Evolutionary conservation across 2,888 invertebrate species (phyloP).

Genomic region (Peribatodes rhomboidaria): DNA sequence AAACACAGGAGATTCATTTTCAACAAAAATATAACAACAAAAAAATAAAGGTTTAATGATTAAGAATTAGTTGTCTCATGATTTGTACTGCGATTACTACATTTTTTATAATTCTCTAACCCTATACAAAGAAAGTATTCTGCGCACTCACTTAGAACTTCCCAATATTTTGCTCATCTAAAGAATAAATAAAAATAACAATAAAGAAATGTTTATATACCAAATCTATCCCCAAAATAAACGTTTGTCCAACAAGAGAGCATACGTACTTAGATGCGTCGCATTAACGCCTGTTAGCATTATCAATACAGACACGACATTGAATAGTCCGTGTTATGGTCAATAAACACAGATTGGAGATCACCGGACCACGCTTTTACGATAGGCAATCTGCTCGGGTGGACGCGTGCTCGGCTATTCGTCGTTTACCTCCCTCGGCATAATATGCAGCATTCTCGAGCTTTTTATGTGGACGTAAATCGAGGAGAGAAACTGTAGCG

Average conservation of each 20-base stretch:
- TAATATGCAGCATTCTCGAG: conserved; percentile 82
- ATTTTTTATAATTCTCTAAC: too few species aligned
- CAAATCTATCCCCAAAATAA: background rate
- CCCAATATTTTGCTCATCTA: background rate
- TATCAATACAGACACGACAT: conserved; percentile 76
- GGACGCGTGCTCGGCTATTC: conserved; percentile 63
- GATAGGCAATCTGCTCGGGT: conserved; percentile 79
- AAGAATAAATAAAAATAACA: too few species aligned
- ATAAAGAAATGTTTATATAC: too few species aligned
- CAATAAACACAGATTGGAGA: conserved; percentile 83
- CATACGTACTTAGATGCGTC: too few species aligned
- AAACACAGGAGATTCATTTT: too few species aligned
- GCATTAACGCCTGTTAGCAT: conserved; percentile 75
- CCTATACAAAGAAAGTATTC: too few species aligned
- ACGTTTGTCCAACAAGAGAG: conserved; percentile 10
- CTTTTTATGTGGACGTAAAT: conserved; percentile 81
- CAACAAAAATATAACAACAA: background rate
- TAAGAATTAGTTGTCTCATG: too few species aligned
- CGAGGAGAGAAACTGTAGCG: conserved; percentile 69
- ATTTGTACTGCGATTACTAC: too few species aligned
- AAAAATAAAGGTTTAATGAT: too few species aligned
- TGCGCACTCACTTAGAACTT: background rate
- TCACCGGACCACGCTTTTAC: conserved; percentile 80
- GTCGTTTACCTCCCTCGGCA: conserved; percentile 65
- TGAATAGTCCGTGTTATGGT: conserved; percentile 76